Evolutionary conservation across 1,140 invertebrate species (phyloP).

Genomic region (Neoseiulus cucumeris): DNA sequence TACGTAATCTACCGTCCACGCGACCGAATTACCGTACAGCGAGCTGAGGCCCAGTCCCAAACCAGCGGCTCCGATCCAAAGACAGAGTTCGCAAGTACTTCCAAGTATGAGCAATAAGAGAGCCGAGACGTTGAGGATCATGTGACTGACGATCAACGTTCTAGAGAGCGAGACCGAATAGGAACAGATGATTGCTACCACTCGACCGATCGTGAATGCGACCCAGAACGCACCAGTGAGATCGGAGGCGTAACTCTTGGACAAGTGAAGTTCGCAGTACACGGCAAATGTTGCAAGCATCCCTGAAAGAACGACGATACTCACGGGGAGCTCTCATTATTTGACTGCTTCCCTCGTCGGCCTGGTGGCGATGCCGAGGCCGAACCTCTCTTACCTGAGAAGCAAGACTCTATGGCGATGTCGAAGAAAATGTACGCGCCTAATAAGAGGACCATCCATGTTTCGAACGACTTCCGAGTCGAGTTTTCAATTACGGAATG

Average conservation of each 20-base stretch:
- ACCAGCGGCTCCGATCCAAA: neutral
- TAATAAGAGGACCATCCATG: neutral
- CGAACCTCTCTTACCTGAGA: neutral
- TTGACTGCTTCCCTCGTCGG: no score
- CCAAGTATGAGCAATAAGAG: neutral
- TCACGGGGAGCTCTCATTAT: no score
- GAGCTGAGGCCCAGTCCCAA: neutral
- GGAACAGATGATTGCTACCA: neutral
- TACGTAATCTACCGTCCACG: neutral
- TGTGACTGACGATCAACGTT: neutral
- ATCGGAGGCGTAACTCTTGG: neutral
- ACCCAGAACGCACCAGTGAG: neutral
- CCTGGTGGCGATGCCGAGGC: no score
- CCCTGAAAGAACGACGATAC: neutral
- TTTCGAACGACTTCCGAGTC: neutral
- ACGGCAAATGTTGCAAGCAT: neutral
- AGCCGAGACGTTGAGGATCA: neutral
- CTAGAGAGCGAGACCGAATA: neutral
- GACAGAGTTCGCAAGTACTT: neutral
- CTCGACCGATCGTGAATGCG: neutral
- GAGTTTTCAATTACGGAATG: neutral
- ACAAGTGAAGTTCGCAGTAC: neutral
- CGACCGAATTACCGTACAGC: neutral
- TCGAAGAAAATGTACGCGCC: neutral
- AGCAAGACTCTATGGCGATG: neutral